Conservation (phyloP, 92 coral and sea anemone species). For the Paragorgia papillata region DNA sequence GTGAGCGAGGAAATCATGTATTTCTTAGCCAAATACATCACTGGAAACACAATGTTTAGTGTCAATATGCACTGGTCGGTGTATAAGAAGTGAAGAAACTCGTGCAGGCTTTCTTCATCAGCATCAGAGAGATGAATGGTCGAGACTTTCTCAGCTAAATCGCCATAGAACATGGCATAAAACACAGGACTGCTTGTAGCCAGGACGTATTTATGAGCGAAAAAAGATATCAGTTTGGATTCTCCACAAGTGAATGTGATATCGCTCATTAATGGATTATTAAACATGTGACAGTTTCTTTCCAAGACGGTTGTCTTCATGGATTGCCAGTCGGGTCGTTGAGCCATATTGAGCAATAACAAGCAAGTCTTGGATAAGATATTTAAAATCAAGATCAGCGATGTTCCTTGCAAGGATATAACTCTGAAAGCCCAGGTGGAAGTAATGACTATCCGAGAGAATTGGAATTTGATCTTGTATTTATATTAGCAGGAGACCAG, state of each 20-base stretch:
- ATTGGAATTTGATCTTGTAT: no score
- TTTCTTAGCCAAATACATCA: conserved; percentile 57
- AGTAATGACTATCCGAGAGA: no score
- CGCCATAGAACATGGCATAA: conserved; percentile 25
- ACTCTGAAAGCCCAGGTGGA: no score
- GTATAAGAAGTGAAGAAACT: conserved; percentile 20
- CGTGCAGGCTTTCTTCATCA: conserved; percentile 8
- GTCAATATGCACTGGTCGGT: conserved; percentile 20
- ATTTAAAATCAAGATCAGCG: no score
- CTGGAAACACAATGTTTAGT: conserved; percentile 29
- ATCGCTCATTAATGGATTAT: conserved; percentile 54
- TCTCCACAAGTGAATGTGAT: conserved; percentile 31
- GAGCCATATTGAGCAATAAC: no score
- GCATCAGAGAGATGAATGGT: conserved; percentile 9
- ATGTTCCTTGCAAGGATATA: no score
- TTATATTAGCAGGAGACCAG: no score
- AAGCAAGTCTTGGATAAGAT: no score
- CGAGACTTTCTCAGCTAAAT: not conserved
- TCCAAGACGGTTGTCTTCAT: conserved; percentile 24
- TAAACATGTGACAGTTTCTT: no score
- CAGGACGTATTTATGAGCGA: conserved; percentile 23
- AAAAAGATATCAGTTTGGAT: not conserved
- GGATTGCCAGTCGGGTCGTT: conserved; percentile 36
- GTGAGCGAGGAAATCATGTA: conserved; percentile 55
- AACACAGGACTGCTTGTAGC: conserved; percentile 32